These are phyloP conservation scores for Bathynomus jamesi DNA, from an alignment of 1,140 invertebrate species.

Conservation along the genomic window DNA sequence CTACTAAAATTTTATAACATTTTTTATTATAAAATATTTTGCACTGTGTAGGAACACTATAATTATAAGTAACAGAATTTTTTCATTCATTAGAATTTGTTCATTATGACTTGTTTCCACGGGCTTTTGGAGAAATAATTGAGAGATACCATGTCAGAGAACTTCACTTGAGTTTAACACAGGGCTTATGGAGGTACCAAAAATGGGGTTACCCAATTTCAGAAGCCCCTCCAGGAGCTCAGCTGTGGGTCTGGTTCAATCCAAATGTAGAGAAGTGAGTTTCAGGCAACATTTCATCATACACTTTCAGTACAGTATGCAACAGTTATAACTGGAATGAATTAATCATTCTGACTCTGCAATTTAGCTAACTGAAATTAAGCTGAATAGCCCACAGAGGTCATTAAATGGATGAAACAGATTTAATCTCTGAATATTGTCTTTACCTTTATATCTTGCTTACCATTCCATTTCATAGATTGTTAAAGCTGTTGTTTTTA, in stretches of 20 bases:
- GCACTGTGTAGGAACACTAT: slow-evolving; percentile 6
- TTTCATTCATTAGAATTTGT: slow-evolving; percentile 43
- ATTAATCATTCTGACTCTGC: background rate
- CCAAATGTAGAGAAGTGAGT: slow-evolving; percentile 46
- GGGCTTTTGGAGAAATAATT: slow-evolving; percentile 83
- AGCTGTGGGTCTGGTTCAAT: slow-evolving; percentile 87
- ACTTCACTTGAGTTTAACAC: slow-evolving; percentile 80
- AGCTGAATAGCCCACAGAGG: too few relatives aligned
- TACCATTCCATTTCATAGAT: too few relatives aligned
- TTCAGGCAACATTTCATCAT: slow-evolving; percentile 11
- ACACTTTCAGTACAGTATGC: too few relatives aligned
- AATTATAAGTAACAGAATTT: slow-evolving; percentile 14
- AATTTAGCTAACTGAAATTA: too few relatives aligned
- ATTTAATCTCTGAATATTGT: too few relatives aligned
- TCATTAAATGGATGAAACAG: too few relatives aligned
- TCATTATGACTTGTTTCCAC: slow-evolving; percentile 67
- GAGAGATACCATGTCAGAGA: slow-evolving; percentile 75
- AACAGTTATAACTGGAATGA: slow-evolving; percentile 3
- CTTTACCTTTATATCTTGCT: too few relatives aligned
- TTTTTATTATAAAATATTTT: background rate
- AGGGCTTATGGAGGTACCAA: slow-evolving; percentile 85
- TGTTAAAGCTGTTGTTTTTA: too few relatives aligned
- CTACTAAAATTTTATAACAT: background rate
- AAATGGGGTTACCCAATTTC: slow-evolving; percentile 83
- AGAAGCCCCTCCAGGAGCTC: slow-evolving; percentile 82